Conservation (phyloP, 2,113 vertebrate genomes). For the Serinus canaria region DNA sequence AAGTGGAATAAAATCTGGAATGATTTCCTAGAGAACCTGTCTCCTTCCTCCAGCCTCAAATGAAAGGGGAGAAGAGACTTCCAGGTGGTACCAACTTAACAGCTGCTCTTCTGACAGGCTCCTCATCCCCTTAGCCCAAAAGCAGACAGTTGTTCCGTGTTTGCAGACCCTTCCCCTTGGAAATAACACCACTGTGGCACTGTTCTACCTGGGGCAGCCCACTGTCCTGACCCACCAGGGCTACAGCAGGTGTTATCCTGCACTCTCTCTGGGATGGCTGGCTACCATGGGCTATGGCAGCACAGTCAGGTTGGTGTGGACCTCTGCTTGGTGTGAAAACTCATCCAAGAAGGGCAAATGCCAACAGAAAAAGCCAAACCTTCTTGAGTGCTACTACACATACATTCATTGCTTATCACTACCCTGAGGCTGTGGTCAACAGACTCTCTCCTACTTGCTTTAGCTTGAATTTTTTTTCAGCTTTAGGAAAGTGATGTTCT, state of each 20-base stretch:
- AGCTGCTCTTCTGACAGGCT: neutral
- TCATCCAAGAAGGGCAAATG: neutral
- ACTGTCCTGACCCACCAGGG: neutral
- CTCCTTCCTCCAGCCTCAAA: neutral
- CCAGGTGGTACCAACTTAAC: neutral
- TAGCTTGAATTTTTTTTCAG: neutral
- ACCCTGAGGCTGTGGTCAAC: neutral
- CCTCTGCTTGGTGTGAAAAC: neutral
- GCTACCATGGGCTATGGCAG: neutral
- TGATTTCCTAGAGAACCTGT: neutral
- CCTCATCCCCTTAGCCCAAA: neutral
- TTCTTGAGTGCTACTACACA: neutral
- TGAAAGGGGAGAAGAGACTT: neutral
- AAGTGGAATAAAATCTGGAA: neutral
- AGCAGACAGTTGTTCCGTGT: fast-evolving
- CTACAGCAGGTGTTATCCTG: neutral
- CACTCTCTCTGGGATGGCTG: fast-evolving
- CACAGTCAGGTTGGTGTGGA: fast-evolving
- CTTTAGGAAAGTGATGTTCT: neutral
- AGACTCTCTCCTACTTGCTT: neutral
- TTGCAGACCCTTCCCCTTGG: neutral
- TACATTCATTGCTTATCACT: neutral
- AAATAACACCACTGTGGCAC: neutral
- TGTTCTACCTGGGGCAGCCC: fast-evolving
- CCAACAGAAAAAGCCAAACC: neutral